These are phyloP conservation scores for Campoplex nolae DNA, from an alignment of 2,888 invertebrate species.

Conservation along the genomic window DNA sequence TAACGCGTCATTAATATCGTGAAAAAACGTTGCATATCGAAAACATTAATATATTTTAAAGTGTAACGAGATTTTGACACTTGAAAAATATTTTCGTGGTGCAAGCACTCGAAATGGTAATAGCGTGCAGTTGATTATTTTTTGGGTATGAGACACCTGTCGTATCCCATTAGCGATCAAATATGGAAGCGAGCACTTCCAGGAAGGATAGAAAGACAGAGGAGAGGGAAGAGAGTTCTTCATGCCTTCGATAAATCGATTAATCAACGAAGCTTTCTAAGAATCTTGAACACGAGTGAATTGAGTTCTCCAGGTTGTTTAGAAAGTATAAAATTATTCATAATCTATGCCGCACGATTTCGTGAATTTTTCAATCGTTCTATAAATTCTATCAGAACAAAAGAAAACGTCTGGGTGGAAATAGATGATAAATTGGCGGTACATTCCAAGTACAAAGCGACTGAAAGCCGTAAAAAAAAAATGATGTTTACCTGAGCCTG, in stretches of 20 bases:
- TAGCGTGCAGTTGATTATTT: background rate
- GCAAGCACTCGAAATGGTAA: background rate
- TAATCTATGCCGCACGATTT: background rate
- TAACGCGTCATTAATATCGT: background rate
- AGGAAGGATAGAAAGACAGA: background rate
- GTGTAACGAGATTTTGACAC: background rate
- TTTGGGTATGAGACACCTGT: background rate
- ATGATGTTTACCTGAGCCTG: background rate
- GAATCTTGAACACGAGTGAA: background rate
- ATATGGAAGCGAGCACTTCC: constrained; percentile 1
- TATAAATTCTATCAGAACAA: background rate
- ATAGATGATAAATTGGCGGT: background rate
- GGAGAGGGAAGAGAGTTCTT: background rate
- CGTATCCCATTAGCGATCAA: background rate
- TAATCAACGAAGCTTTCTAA: background rate
- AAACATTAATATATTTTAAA: background rate
- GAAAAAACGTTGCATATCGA: no score
- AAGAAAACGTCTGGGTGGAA: background rate
- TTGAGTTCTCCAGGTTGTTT: background rate
- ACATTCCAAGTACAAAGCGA: background rate
- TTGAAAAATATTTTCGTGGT: background rate
- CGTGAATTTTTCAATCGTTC: background rate
- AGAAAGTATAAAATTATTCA: background rate
- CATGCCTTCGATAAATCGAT: constrained; percentile 6
- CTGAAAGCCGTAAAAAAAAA: background rate